Evolutionary conservation across 2,113 vertebrate species (phyloP), one percentile per base, ranked within the genome.

Genomic region (Cyrtonyx montezumae): DNA sequence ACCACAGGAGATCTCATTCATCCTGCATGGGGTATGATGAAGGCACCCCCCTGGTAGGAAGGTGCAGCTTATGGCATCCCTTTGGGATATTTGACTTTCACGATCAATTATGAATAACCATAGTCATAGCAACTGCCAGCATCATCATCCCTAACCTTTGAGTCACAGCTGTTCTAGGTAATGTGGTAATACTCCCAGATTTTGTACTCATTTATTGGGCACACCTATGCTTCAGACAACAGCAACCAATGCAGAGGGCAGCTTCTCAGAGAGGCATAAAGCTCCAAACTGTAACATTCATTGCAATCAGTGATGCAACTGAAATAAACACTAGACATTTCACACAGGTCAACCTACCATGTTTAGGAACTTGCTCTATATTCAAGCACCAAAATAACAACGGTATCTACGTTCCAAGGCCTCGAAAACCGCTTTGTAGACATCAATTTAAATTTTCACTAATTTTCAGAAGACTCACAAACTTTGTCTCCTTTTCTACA

Each of bases 381-480:
- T 13, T 48, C 20, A 30, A 53, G 26, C 18, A 90, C 12, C 28
- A 56, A 40, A 81, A 46, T 1, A 77, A 18, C 5, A 69, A 23
- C n/a, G 26, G 17, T 2, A 11, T 66, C 5, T 14, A 23, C 12
- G 19, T 25, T 74, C 26, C 42, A 53, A 80, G 13, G 15, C 4
- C 49, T 48, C 16, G 6, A 66, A 74, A 70, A 81, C 0, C 1
- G 25, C 15, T 0, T 3, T 11, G 8, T 32, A 19, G 51, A 53
- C 26, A n/a, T n/a, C n/a, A 19, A 20, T n/a, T n/a, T 58, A 12
- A 11, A 58, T n/a, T 28, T 68, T 40, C 3, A 42, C 56, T 34
- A 0, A 13, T 40, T 0, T 53, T 9, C 13, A 34, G 6, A 83
- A 4, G 10, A 23, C 10, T 45, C 20, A 9, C 0, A 0, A 13